Evolutionary conservation across 2,888 invertebrate species (phyloP).

Genomic region (Aromia moschata): DNA sequence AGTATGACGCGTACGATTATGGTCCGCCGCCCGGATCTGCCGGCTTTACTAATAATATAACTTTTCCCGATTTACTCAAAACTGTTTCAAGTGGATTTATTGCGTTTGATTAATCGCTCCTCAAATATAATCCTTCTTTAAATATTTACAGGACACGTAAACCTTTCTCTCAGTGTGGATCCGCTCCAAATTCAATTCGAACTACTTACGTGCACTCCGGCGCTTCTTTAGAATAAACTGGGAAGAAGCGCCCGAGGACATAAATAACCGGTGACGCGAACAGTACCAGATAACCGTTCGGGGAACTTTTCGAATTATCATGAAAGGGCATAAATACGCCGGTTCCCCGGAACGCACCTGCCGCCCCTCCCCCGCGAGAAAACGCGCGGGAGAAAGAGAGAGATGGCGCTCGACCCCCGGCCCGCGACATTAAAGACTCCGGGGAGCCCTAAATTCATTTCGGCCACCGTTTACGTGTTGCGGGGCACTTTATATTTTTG

Average conservation of each 20-base stretch:
- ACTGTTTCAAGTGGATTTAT: no score
- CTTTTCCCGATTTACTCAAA: no score
- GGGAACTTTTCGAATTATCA: slow-evolving; percentile 24
- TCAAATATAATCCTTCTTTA: no score
- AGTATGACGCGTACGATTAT: no score
- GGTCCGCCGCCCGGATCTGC: no score
- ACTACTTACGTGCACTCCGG: neutral
- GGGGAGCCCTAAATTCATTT: slow-evolving; percentile 30
- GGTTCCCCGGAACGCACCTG: slow-evolving; percentile 13
- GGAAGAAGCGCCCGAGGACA: neutral
- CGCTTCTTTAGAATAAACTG: neutral
- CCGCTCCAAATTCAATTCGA: no score
- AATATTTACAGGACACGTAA: no score
- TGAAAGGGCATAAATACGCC: slow-evolving; percentile 12
- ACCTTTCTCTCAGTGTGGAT: no score
- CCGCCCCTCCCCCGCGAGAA: slow-evolving; percentile 7
- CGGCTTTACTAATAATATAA: no score
- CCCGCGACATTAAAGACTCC: slow-evolving; percentile 13
- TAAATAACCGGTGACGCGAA: slow-evolving; percentile 20
- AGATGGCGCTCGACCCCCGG: neutral
- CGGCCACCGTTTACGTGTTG: slow-evolving; percentile 12
- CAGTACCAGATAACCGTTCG: slow-evolving; percentile 18
- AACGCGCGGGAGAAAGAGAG: neutral
- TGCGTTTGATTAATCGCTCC: no score
- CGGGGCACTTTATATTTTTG: slow-evolving; percentile 21